Conservation (phyloP, 1,140 invertebrate genomes). For the Eumeta japonica region DNA sequence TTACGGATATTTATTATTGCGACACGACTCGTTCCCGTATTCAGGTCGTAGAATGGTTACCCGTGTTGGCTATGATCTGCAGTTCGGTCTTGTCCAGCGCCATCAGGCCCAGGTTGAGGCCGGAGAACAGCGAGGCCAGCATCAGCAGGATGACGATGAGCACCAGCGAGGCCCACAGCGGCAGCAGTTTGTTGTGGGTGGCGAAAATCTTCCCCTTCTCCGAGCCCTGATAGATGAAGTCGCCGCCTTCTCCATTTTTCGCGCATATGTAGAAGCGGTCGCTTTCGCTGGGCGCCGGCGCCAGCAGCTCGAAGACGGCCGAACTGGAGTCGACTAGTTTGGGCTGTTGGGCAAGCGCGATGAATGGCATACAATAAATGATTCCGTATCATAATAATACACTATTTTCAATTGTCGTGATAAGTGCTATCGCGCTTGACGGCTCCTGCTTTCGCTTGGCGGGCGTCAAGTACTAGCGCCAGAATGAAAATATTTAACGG, state of each 20-base stretch:
- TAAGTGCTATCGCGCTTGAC: too few relatives aligned
- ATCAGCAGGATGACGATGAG: slow-evolving; percentile 77
- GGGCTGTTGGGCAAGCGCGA: slow-evolving; percentile 17
- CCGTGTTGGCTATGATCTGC: slow-evolving; percentile 88
- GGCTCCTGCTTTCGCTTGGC: too few relatives aligned
- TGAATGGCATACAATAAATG: too few relatives aligned
- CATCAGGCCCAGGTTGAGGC: slow-evolving; percentile 96
- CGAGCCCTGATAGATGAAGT: slow-evolving; percentile 73
- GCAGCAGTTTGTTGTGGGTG: slow-evolving; percentile 70
- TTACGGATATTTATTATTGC: too few relatives aligned
- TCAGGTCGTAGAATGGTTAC: too few relatives aligned
- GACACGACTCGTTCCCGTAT: too few relatives aligned
- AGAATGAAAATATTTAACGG: too few relatives aligned
- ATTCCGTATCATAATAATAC: too few relatives aligned
- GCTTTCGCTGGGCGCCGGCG: slow-evolving; percentile 58
- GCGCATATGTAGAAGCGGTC: slow-evolving; percentile 68
- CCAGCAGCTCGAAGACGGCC: slow-evolving; percentile 56
- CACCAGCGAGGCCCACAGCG: slow-evolving; percentile 73
- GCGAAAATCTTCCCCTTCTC: slow-evolving; percentile 65
- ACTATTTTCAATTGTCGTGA: too few relatives aligned
- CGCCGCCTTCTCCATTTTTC: slow-evolving; percentile 48
- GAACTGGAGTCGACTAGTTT: slow-evolving; percentile 41
- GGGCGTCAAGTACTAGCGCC: too few relatives aligned
- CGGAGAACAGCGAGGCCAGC: slow-evolving; percentile 91
- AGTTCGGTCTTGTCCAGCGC: slow-evolving; percentile 92